These are phyloP conservation scores for Lasioglossum lativentre DNA, from an alignment of 2,888 invertebrate genomes.

Conservation along the genomic window DNA sequence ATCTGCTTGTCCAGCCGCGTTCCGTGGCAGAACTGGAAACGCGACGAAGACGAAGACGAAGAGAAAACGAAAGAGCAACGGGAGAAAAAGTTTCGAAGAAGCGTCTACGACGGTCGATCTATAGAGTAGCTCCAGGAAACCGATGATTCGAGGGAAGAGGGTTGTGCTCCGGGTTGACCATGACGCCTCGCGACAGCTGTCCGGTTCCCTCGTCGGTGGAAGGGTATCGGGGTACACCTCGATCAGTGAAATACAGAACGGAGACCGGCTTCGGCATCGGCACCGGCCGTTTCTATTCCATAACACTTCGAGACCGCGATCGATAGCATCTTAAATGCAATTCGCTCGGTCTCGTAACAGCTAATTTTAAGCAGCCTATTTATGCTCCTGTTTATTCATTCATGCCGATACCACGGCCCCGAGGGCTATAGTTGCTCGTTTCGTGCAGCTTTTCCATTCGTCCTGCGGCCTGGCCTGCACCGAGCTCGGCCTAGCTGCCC, in stretches of 20 bases:
- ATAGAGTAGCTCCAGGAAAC: neutral
- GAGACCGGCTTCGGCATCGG: slow-evolving; percentile 13
- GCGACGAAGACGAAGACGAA: too few relatives aligned
- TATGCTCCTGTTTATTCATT: slow-evolving; percentile 78
- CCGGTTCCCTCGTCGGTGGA: slow-evolving; percentile 53
- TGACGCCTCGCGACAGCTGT: slow-evolving; percentile 74
- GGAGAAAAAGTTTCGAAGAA: neutral
- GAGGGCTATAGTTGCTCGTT: slow-evolving; percentile 65
- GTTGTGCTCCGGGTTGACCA: slow-evolving; percentile 68
- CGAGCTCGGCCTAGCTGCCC: slow-evolving; percentile 50
- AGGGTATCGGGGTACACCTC: slow-evolving; percentile 44
- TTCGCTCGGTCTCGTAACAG: slow-evolving; percentile 74
- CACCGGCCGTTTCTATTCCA: slow-evolving; percentile 50
- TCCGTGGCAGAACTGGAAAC: neutral
- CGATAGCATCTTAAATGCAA: slow-evolving; percentile 78
- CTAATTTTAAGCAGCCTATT: slow-evolving; percentile 79
- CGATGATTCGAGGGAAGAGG: slow-evolving; percentile 35
- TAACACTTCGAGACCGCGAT: slow-evolving; percentile 52
- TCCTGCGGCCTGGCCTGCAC: slow-evolving; percentile 49
- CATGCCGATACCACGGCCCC: slow-evolving; percentile 72
- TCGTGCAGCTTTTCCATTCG: slow-evolving; percentile 73
- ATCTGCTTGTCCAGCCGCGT: neutral
- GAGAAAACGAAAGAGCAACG: neutral
- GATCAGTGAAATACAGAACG: neutral
- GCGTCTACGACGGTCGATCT: neutral